These are phyloP conservation scores for Marcusenius ussheri DNA, from an alignment of 2,113 vertebrate species.

Conservation along the genomic window DNA sequence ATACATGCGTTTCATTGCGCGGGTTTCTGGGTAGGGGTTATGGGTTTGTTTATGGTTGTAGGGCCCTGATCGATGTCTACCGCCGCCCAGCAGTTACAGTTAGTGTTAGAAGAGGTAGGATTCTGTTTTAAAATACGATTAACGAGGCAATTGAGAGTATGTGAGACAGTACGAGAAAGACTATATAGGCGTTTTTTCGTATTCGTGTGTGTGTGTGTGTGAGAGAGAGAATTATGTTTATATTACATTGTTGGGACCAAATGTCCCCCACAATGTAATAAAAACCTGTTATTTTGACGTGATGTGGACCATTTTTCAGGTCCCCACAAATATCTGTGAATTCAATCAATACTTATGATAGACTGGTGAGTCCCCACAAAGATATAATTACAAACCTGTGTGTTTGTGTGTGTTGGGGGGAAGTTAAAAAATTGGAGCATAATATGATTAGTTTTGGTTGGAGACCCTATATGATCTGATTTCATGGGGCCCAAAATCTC, in stretches of 20 bases:
- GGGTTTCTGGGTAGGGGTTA: not conserved
- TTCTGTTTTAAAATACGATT: not conserved
- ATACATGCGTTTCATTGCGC: not conserved
- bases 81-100: not conserved
- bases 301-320: too few species aligned
- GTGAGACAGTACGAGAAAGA: not conserved
- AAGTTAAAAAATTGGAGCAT: not conserved
- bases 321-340: too few species aligned
- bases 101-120: not conserved
- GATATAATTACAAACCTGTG: too few species aligned
- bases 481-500: not conserved
- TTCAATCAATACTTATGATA: too few species aligned
- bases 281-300: too few species aligned
- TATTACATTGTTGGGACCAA: too few species aligned
- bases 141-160: not conserved
- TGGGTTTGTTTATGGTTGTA: not conserved
- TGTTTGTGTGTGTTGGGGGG: not conserved
- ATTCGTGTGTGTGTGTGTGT: not conserved
- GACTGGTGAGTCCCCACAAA: too few species aligned
- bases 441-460: not conserved
- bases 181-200: not conserved
- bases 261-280: too few species aligned
- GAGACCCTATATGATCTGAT: not conserved
- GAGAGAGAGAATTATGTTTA: too few species aligned
- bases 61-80: not conserved